These are phyloP conservation scores for Epinephelus malabaricus DNA, from an alignment of 2,797 vertebrate genomes.

Conservation along the genomic window DNA sequence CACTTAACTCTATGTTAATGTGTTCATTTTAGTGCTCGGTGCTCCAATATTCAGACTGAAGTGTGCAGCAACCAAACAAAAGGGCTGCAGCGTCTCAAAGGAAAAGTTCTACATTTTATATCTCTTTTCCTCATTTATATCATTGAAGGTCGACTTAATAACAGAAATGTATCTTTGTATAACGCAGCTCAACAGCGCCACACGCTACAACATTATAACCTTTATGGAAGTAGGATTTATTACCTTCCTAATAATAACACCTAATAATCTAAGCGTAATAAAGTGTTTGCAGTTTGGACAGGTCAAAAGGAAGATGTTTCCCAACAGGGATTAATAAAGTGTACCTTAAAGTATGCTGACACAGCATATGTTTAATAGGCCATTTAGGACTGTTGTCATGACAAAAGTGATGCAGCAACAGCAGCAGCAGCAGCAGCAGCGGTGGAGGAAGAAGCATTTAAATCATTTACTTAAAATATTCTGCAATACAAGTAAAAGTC, in stretches of 20 bases:
- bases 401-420: too few relatives aligned
- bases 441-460: too few relatives aligned
- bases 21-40: not conserved
- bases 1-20: conserved; percentile 22
- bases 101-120: not conserved
- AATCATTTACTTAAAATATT: too few relatives aligned
- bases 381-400: too few relatives aligned
- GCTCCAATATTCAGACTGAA: not conserved
- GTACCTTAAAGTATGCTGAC: not conserved
- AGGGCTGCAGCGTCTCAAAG: not conserved
- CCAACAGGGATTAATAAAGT: not conserved
- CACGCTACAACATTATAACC: not conserved
- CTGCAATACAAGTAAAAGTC: too few relatives aligned
- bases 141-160: not conserved
- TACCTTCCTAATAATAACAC: too few relatives aligned
- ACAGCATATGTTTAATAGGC: not conserved
- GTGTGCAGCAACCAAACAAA: not conserved
- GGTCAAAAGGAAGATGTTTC: not conserved
- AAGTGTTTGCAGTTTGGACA: too few relatives aligned
- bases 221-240: not conserved
- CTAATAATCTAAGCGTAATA: not conserved
- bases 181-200: not conserved
- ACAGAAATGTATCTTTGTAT: not conserved
- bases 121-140: not conserved
- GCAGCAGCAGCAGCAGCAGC: too few relatives aligned